Percentiles rank a stretch among this genome's conserved stretches.
Evolutionary conservation across 2,113 vertebrate genomes (phyloP).

Genomic region (Lucifuga dentata): DNA sequence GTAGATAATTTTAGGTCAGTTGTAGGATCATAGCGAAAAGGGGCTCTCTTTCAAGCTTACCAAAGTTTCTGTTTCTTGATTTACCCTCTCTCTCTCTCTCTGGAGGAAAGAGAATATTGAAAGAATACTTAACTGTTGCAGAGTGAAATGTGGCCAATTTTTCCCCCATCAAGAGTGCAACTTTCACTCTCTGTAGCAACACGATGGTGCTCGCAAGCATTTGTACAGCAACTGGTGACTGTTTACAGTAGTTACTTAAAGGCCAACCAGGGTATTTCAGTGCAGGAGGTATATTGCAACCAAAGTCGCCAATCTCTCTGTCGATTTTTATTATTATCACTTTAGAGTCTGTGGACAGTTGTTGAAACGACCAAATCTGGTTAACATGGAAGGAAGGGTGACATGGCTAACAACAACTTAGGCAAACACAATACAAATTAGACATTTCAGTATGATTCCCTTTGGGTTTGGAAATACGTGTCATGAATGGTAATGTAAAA

Average conservation of each 20-base stretch:
- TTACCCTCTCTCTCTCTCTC: neutral
- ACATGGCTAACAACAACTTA: slow-evolving; percentile 2
- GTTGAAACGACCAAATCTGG: neutral
- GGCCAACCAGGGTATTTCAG: neutral
- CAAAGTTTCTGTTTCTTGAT: neutral
- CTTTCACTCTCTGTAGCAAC: too few relatives aligned
- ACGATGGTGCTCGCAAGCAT: too few relatives aligned
- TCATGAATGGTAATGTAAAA: neutral
- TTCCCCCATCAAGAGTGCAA: too few relatives aligned
- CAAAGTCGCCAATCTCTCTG: slow-evolving; percentile 1
- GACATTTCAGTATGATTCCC: slow-evolving; percentile 24
- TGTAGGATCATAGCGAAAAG: slow-evolving; percentile 7
- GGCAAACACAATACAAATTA: slow-evolving; percentile 20
- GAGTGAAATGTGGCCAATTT: too few relatives aligned
- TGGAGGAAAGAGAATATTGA: neutral
- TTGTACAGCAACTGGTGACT: too few relatives aligned
- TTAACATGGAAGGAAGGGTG: slow-evolving; percentile 9
- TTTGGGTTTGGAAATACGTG: slow-evolving; percentile 39
- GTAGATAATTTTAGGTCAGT: neutral
- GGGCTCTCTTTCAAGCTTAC: neutral
- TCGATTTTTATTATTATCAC: slow-evolving; percentile 2
- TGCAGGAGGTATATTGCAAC: neutral
- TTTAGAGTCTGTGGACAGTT: slow-evolving; percentile 7
- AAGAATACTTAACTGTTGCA: too few relatives aligned
- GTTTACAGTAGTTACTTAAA: too few relatives aligned